Percentiles rank a stretch among this genome's conserved stretches.
phyloP scores from a whole-genome alignment of 2,797 vertebrate genomes.

The Schizothorax lantsangensis region DNA sequence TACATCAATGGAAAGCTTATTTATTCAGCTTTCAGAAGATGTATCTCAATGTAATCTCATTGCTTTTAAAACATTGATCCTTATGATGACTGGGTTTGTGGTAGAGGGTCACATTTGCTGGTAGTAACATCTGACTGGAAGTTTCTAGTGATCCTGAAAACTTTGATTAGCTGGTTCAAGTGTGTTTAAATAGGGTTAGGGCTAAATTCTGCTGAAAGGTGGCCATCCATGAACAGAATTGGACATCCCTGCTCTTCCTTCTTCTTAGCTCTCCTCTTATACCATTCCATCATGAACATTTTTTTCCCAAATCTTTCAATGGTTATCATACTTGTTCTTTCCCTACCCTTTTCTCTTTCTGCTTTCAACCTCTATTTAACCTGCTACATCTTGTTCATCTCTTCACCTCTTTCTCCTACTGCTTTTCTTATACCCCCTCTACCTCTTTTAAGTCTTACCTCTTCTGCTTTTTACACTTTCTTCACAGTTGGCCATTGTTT shows the following conservation, averaged over 20 bases:
- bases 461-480: neutral
- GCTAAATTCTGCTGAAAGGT: neutral
- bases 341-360: neutral
- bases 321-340: neutral
- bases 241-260: neutral
- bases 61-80: no score
- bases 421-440: neutral
- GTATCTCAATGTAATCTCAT: no score
- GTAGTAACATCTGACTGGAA: neutral
- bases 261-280: neutral
- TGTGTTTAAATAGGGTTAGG: neutral
- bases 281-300: neutral
- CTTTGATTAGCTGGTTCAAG: neutral
- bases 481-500: neutral
- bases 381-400: neutral
- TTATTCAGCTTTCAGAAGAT: no score
- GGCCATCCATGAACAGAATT: neutral
- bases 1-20: no score
- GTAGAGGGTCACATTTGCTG: no score
- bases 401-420: neutral
- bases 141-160: neutral
- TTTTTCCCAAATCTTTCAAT: neutral
- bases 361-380: neutral
- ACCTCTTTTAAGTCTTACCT: neutral
- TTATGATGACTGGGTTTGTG: no score